phyloP scores from a whole-genome alignment of 2,797 vertebrate genomes.

The Necrosyrtes monachus region DNA sequence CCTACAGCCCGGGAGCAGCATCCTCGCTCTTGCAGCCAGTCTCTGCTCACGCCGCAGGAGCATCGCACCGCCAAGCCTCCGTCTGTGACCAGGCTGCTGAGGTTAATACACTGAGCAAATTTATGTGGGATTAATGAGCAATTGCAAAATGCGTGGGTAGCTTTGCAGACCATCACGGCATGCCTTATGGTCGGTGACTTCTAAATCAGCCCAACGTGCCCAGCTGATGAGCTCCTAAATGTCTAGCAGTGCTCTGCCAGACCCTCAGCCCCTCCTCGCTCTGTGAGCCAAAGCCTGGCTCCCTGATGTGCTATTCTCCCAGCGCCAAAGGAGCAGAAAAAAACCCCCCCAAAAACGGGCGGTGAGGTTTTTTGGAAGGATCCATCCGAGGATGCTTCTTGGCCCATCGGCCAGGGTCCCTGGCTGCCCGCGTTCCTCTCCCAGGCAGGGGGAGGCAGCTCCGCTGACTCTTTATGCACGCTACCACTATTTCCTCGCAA shows the following conservation, averaged over 20 bases:
- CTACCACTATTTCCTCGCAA: neutral
- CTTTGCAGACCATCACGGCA: neutral
- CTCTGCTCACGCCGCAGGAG: neutral
- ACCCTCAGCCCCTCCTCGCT: neutral
- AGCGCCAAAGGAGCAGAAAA: neutral
- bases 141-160: neutral
- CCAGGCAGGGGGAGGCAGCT: neutral
- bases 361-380: neutral
- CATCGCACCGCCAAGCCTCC: accelerated
- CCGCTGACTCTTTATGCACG: accelerated
- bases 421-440: neutral
- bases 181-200: neutral
- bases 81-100: neutral
- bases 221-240: neutral
- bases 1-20: neutral
- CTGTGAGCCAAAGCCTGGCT: neutral
- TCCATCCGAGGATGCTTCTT: neutral
- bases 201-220: neutral
- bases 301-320: accelerated
- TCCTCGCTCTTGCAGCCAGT: neutral
- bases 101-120: neutral
- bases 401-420: neutral
- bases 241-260: neutral
- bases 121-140: neutral
- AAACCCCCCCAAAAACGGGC: accelerated